Conservation (phyloP, 2,888 invertebrate species). For the Spialia ferax region DNA sequence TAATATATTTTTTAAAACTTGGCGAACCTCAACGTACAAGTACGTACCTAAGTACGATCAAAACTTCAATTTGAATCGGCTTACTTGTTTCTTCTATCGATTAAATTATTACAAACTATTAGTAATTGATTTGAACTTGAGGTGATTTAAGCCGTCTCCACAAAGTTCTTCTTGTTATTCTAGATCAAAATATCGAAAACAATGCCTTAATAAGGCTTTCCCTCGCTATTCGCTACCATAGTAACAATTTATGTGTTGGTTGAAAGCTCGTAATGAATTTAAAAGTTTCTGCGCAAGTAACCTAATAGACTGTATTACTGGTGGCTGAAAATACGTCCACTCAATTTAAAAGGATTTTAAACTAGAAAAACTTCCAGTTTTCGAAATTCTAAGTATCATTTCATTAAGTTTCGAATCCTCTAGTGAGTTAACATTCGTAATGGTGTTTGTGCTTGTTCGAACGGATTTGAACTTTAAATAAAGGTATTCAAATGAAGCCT, state of each 20-base stretch:
- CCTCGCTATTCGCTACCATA: not conserved
- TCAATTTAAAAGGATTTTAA: slow-evolving; percentile 25
- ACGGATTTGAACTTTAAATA: slow-evolving; percentile 26
- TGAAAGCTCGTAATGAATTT: slow-evolving; percentile 32
- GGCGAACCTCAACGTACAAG: not conserved
- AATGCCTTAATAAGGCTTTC: not conserved
- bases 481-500: slow-evolving; percentile 6
- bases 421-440: slow-evolving; percentile 12
- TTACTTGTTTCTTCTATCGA: not conserved
- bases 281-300: slow-evolving; percentile 28
- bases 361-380: slow-evolving; percentile 11
- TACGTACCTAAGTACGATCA: not conserved
- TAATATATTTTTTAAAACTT: not conserved
- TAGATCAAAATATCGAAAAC: no score
- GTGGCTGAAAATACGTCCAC: slow-evolving; percentile 17
- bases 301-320: slow-evolving; percentile 21
- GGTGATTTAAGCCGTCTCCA: no score
- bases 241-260: slow-evolving; percentile 1
- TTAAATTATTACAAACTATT: not conserved
- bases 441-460: slow-evolving; percentile 15
- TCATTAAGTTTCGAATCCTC: not conserved
- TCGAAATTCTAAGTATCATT: slow-evolving; percentile 19
- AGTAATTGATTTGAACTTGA: not conserved
- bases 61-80: not conserved
- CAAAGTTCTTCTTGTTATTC: no score